Percentiles rank a stretch among this genome's conserved stretches.
Evolutionary conservation across 2,888 invertebrate species (phyloP).

Genomic region (Deroplatys truncata): DNA sequence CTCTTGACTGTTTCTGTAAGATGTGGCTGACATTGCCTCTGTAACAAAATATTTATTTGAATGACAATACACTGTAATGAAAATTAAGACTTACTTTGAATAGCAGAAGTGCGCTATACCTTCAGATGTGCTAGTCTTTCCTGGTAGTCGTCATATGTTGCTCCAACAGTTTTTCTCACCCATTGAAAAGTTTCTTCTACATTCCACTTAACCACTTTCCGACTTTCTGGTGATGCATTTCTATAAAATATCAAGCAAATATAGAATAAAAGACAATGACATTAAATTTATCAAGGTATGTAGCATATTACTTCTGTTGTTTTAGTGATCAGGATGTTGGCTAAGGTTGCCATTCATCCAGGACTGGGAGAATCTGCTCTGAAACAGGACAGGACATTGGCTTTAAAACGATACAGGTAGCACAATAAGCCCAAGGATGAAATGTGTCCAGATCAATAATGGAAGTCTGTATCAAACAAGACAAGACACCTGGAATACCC

Average conservation of each 20-base stretch:
- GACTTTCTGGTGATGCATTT: constrained; percentile 85
- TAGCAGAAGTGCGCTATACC: constrained; percentile 36
- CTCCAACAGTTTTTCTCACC: constrained; percentile 87
- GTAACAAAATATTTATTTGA: constrained; percentile 37
- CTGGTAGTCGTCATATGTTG: constrained; percentile 91
- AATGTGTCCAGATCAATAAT: too few relatives aligned
- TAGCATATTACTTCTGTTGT: too few relatives aligned
- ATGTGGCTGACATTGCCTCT: constrained; percentile 93
- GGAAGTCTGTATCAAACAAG: too few relatives aligned
- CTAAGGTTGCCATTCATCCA: too few relatives aligned
- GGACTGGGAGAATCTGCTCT: too few relatives aligned
- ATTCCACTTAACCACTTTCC: constrained; percentile 98
- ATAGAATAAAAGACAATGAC: constrained; percentile 7
- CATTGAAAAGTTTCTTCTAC: constrained; percentile 96
- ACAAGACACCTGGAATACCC: too few relatives aligned
- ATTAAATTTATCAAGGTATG: too few relatives aligned
- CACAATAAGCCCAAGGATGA: too few relatives aligned
- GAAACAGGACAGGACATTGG: too few relatives aligned
- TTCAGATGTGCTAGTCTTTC: constrained; percentile 85
- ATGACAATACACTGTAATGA: neutral
- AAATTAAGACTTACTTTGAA: neutral
- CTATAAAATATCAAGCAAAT: constrained; percentile 43
- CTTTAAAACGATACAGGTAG: too few relatives aligned
- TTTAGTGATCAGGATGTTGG: too few relatives aligned
- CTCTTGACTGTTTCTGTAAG: constrained; percentile 89